These are phyloP conservation scores for Zosterops lateralis DNA, from an alignment of 2,113 vertebrate genomes.

Conservation along the genomic window DNA sequence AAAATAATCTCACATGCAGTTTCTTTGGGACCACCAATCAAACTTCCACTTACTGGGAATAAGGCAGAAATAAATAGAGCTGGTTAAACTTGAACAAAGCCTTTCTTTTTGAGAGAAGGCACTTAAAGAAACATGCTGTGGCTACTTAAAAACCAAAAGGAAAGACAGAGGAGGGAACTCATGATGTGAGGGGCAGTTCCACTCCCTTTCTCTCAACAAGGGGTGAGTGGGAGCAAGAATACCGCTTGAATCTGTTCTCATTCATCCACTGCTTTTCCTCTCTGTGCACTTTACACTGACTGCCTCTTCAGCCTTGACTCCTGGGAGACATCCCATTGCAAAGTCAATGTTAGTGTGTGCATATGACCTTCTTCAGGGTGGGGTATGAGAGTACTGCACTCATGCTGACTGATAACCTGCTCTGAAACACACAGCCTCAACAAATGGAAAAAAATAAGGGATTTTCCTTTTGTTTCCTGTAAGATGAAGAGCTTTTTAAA, in stretches of 20 bases:
- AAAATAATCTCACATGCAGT: rapidly evolving
- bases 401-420: background rate
- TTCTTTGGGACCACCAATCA: background rate
- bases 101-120: background rate
- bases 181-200: rapidly evolving
- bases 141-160: background rate
- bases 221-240: background rate
- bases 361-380: background rate
- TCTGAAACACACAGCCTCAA: background rate
- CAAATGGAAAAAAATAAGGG: background rate
- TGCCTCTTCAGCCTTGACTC: background rate
- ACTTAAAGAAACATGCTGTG: background rate
- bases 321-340: background rate
- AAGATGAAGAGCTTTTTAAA: background rate
- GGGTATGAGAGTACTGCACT: background rate
- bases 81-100: background rate
- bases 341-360: background rate
- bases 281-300: background rate
- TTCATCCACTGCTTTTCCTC: background rate
- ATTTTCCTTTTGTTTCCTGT: background rate
- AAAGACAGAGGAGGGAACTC: background rate
- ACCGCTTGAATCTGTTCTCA: rapidly evolving
- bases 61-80: background rate
- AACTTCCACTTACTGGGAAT: background rate
- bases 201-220: background rate